phyloP scores from a whole-genome alignment of 2,888 invertebrate species.

The Brenthis daphne region DNA sequence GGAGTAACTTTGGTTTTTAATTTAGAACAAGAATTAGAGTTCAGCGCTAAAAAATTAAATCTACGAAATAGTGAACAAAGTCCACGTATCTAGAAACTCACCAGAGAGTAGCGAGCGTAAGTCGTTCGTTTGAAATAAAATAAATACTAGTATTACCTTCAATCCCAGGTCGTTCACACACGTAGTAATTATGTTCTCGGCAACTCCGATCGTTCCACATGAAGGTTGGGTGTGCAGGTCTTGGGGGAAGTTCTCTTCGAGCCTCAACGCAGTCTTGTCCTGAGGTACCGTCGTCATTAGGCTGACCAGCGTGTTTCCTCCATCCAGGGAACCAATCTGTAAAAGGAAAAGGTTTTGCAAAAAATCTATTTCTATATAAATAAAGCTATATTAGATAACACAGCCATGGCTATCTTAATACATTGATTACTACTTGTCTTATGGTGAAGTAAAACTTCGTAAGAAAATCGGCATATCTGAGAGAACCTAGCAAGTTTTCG shows the following conservation, averaged over 20 bases:
- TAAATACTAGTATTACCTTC: slow-evolving; percentile 79
- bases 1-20: no score
- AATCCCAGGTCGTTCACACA: slow-evolving; percentile 87
- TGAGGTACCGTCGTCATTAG: slow-evolving; percentile 91
- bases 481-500: no score
- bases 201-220: slow-evolving; percentile 93
- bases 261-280: slow-evolving; percentile 92
- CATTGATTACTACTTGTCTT: no score
- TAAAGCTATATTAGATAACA: no score
- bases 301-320: slow-evolving; percentile 87
- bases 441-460: no score
- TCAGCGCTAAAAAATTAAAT: no score
- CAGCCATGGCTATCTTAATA: no score
- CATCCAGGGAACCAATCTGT: slow-evolving; percentile 93
- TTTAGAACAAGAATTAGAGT: no score
- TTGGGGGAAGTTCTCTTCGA: slow-evolving; percentile 85
- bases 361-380: neutral
- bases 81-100: no score
- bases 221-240: slow-evolving; percentile 80
- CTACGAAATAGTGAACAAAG: no score
- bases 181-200: slow-evolving; percentile 86
- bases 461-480: no score
- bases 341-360: slow-evolving; percentile 4
- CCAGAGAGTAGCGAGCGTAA: no score
- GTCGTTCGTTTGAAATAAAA: neutral